These are phyloP conservation scores for Thera obeliscata DNA, from an alignment of 2,888 invertebrate genomes.

Conservation along the genomic window DNA sequence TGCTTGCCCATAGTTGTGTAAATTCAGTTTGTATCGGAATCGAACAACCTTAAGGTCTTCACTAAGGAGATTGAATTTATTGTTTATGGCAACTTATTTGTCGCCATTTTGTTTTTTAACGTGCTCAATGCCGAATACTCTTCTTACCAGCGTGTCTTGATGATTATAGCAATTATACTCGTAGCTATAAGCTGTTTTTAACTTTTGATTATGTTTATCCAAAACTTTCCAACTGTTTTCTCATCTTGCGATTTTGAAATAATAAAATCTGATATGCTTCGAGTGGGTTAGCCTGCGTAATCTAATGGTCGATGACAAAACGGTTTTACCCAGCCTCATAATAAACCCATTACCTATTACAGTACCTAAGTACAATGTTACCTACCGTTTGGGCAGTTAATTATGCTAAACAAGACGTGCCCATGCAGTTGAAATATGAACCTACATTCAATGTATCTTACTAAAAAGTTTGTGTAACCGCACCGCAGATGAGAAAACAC, in stretches of 20 bases:
- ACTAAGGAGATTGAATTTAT: not conserved
- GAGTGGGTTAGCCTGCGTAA: too few species aligned
- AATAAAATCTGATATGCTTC: not conserved
- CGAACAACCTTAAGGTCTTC: too few species aligned
- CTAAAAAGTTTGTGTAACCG: not conserved
- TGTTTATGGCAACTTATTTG: not conserved
- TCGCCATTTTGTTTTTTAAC: not conserved
- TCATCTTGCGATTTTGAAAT: slow-evolving; percentile 3
- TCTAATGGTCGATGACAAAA: too few species aligned
- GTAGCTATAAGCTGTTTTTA: not conserved
- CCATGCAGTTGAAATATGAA: too few species aligned
- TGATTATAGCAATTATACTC: not conserved
- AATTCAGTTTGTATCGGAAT: too few species aligned
- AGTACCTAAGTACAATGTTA: too few species aligned
- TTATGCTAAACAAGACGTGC: too few species aligned
- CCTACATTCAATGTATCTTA: too few species aligned
- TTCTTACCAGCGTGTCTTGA: not conserved
- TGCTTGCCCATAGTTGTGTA: too few species aligned
- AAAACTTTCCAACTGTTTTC: slow-evolving; percentile 7
- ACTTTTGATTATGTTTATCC: slow-evolving; percentile 11
- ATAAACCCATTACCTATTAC: too few species aligned
- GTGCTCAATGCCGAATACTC: not conserved
- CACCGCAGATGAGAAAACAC: slow-evolving; percentile 14
- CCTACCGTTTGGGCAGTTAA: too few species aligned
- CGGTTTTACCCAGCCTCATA: too few species aligned